Base-by-base conservation (phyloP, 2,888 invertebrate genomes). In the Ferrisia virgata region DNA sequence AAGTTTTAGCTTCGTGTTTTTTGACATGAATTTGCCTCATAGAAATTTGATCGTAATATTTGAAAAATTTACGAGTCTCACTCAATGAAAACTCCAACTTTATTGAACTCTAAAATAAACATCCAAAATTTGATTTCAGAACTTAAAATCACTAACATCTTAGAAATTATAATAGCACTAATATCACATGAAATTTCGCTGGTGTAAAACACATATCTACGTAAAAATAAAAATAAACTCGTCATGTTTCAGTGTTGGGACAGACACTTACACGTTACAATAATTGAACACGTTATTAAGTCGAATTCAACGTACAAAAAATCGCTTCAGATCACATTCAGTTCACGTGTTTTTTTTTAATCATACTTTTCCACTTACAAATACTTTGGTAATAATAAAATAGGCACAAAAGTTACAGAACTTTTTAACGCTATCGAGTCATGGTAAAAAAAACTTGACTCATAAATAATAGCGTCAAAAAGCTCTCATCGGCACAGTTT, bases 101-200 rank as follows among this genome's bases (percentile, higher is more conserved):
- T 64, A 64, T 58, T 64, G 33, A 13, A 72, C 4, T 13, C 33
- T 9, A n/a, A 28, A 33, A 72, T 72, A 72, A 72, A 72, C 72
- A 33, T 72, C 58, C 58, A 64, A 64, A 64, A 72, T 72, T 72
- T 72, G 72, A 72, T 72, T 72, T 72, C n/a, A 72, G 36, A 72
- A n/a, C 72, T 72, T 72, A 72, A 0, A 72, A 72, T 33, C 9
- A 47, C n/a, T 47, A 47, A 47, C 13, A 72, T 22, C 72, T 72
- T 72, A 72, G 8, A 33, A 22, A 33, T 18, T 72, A 72, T 2
- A 33, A 72, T 72, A 72, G 72, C 72, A 72, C 72, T 72, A 72
- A 72, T 72, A 72, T 72, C 72, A 72, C 72, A 72, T 64, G 13
- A 72, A 64, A 33, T 72, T 33, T 72, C 31, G 72, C 33, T 72